Evolutionary conservation across 2,888 invertebrate genomes (phyloP).

Genomic region (Plagodis dolabraria): DNA sequence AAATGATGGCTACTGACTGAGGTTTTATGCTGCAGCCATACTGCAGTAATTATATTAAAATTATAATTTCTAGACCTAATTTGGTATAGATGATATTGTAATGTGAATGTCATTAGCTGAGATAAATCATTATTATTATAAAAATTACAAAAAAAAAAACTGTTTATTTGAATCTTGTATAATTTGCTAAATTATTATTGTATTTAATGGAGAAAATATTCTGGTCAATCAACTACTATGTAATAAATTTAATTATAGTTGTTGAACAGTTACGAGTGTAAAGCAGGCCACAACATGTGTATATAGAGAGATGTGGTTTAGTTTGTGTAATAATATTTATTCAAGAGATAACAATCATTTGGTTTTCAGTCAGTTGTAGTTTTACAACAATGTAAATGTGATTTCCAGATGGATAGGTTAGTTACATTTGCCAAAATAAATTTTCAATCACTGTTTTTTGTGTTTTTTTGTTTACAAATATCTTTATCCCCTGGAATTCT

Average conservation of each 20-base stretch:
- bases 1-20: too few species aligned
- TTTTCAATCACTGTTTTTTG: slow-evolving; percentile 76
- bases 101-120: slow-evolving; percentile 34
- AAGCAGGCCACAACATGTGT: slow-evolving; percentile 25
- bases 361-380: slow-evolving; percentile 62
- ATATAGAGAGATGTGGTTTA: slow-evolving; percentile 59
- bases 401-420: slow-evolving; percentile 77
- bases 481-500: too few species aligned
- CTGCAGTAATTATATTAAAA: not conserved
- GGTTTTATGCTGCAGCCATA: too few species aligned
- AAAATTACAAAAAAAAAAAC: slow-evolving; percentile 37
- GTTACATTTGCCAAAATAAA: slow-evolving; percentile 84
- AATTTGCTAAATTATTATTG: slow-evolving; percentile 64
- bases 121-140: slow-evolving; percentile 35
- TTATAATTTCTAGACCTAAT: slow-evolving; percentile 28
- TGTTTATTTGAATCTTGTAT: slow-evolving; percentile 51
- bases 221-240: slow-evolving; percentile 76
- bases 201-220: slow-evolving; percentile 61
- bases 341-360: slow-evolving; percentile 54
- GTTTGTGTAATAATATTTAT: slow-evolving; percentile 66
- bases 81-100: slow-evolving; percentile 1
- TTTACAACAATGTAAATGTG: slow-evolving; percentile 74
- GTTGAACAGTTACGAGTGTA: slow-evolving; percentile 13
- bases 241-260: slow-evolving; percentile 37
- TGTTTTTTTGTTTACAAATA: slow-evolving; percentile 32